Base-by-base conservation (phyloP, 2,113 vertebrate genomes). In the Thryonomys swinderianus region DNA sequence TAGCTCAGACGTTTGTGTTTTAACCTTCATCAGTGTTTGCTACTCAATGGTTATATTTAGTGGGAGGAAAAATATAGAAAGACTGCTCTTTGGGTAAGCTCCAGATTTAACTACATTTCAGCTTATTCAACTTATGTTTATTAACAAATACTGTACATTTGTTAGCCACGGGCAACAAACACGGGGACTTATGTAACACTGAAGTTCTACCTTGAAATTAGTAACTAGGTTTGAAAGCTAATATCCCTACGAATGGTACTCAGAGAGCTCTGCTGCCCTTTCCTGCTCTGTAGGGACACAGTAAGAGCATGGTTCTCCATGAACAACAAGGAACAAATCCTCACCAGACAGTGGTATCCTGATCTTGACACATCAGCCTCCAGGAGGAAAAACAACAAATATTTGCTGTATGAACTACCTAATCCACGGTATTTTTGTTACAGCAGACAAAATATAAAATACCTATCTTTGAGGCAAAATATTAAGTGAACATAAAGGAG, bases 111-210 rank as follows among this genome's bases (percentile, higher is more conserved):
- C n/a, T 55, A 42, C 30, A 53, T 78, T 94, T 91, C 59, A 93
- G 53, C 3, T 78, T 93, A 93, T 5, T 61, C 48, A 88, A 91
- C 48, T 67, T 67, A 53, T 20, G 83, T 67, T 92, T 92, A 55
- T 78, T 59, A 30, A 90, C 27, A 62, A 83, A 83, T 83, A 83
- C 6, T 82, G 27, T 48, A 45, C 40, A 61, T 61, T 59, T 95
- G 53, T 59, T 57, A 90, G 40, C 67, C 55, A 82, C 9, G 76
- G 17, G 18, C 53, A 80, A 48, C 73, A n/a, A n/a, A n/a, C n/a
- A n/a, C n/a, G n/a, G n/a, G 80, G 81, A 57, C n/a, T 81, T 40
- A n/a, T 82, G 25, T 61, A 3, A 37, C 57, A n/a, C 37, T 27
- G 30, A 82, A 61, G 40, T 40, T 37, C 51, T 48, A 79, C 5